Conservation (phyloP, 2,797 vertebrate species). For the Myoxocephalus aenaeus region DNA sequence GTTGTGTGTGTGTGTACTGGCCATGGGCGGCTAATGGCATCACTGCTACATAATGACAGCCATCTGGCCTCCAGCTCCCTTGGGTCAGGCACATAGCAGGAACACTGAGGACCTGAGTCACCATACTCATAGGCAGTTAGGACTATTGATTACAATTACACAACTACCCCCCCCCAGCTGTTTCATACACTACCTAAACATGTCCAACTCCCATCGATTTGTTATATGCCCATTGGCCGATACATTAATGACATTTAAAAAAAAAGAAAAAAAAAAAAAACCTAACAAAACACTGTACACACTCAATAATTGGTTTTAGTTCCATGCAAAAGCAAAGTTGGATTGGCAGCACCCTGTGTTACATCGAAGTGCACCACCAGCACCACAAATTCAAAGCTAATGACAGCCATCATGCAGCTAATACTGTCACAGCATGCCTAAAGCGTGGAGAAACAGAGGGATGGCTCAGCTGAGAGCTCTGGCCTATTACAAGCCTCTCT, state of each 20-base stretch:
- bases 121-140: constrained; percentile 48
- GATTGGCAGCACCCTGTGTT: not conserved
- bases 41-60: constrained; percentile 65
- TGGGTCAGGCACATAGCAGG: constrained; percentile 50
- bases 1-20: not conserved
- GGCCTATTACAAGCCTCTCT: constrained; percentile 46
- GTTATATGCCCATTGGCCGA: constrained; percentile 36
- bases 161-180: constrained; percentile 49
- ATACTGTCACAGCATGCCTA: constrained; percentile 41
- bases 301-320: not conserved
- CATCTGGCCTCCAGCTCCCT: constrained; percentile 64
- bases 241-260: constrained; percentile 15
- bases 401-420: constrained; percentile 50
- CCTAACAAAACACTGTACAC: not conserved
- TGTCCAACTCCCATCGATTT: constrained; percentile 54
- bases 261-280: not conserved
- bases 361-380: constrained; percentile 8
- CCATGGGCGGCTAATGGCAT: constrained; percentile 49
- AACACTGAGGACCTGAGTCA: constrained; percentile 45
- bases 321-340: not conserved
- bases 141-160: constrained; percentile 79
- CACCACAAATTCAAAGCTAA: constrained; percentile 56
- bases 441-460: constrained; percentile 58
- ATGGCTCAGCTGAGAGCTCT: constrained; percentile 57
- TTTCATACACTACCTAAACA: constrained; percentile 53